Conservation (phyloP, 2,113 vertebrate species). For the Acanthisitta chloris region DNA sequence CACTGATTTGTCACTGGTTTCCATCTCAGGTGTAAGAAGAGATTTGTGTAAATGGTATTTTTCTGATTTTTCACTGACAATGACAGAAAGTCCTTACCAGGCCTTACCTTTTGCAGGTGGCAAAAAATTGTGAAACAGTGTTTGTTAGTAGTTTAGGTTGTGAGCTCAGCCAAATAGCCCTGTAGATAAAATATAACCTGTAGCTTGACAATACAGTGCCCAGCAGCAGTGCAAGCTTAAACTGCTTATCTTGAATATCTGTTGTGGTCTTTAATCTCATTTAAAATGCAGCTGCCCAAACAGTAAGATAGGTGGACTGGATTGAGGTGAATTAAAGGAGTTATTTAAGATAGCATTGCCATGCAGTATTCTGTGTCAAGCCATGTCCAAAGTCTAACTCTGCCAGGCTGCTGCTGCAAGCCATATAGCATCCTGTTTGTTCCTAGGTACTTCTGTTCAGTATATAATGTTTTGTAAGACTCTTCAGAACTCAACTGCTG, state of each 20-base stretch:
- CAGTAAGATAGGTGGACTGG: background rate
- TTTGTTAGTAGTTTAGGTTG: background rate
- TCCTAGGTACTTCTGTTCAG: background rate
- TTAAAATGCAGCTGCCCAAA: slow-evolving; percentile 5
- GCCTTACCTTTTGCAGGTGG: background rate
- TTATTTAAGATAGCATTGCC: background rate
- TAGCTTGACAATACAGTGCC: background rate
- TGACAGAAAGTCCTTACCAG: background rate
- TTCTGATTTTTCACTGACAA: background rate
- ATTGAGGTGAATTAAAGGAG: background rate
- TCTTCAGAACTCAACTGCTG: background rate
- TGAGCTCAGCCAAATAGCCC: background rate
- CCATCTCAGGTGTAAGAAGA: background rate
- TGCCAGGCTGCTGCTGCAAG: background rate
- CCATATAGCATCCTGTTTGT: background rate
- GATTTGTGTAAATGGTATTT: background rate
- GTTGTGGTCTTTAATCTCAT: background rate
- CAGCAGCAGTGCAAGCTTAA: background rate
- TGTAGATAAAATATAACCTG: background rate
- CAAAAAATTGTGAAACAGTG: background rate
- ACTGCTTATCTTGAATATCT: background rate
- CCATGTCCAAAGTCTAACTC: background rate
- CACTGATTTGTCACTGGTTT: background rate
- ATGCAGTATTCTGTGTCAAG: background rate
- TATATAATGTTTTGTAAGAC: background rate